These are phyloP conservation scores for Sorex maritimensis DNA, from an alignment of 2,797 vertebrate genomes.

Conservation along the genomic window DNA sequence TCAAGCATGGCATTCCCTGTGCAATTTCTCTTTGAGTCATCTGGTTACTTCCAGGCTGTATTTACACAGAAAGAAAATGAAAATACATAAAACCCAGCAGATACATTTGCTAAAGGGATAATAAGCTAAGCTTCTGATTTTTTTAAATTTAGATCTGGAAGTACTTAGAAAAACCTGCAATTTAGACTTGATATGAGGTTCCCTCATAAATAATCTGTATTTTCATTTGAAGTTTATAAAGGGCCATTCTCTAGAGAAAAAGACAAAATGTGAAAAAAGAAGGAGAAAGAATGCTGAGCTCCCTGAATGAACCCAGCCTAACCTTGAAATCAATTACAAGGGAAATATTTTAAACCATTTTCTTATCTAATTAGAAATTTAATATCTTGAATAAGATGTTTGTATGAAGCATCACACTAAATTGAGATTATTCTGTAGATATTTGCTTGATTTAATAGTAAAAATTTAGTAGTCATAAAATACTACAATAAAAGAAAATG, in stretches of 20 bases:
- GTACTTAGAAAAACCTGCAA: conserved; percentile 4
- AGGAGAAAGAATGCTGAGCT: background rate
- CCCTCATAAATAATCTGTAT: background rate
- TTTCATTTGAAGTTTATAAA: conserved; percentile 14
- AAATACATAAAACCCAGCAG: background rate
- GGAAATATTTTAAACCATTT: conserved; percentile 44
- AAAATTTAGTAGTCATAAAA: conserved; percentile 47
- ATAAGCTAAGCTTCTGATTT: conserved; percentile 9
- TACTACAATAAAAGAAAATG: conserved; percentile 5
- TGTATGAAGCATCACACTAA: background rate
- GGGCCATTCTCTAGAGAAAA: background rate
- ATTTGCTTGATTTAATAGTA: conserved; percentile 44
- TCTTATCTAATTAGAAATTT: conserved; percentile 41
- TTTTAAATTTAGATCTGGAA: background rate
- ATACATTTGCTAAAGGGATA: conserved; percentile 1
- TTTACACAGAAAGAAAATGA: background rate
- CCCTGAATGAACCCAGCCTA: conserved; percentile 22
- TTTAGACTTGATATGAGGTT: conserved; percentile 14
- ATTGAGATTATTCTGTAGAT: conserved; percentile 53
- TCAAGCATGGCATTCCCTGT: background rate
- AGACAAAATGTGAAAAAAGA: background rate
- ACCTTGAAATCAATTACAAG: conserved; percentile 63
- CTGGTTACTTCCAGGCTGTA: conserved; percentile 16
- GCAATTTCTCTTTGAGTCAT: background rate
- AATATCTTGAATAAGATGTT: conserved; percentile 65